These are phyloP conservation scores for Phyllostomus discolor DNA, from an alignment of 2,113 vertebrate species.

Conservation along the genomic window DNA sequence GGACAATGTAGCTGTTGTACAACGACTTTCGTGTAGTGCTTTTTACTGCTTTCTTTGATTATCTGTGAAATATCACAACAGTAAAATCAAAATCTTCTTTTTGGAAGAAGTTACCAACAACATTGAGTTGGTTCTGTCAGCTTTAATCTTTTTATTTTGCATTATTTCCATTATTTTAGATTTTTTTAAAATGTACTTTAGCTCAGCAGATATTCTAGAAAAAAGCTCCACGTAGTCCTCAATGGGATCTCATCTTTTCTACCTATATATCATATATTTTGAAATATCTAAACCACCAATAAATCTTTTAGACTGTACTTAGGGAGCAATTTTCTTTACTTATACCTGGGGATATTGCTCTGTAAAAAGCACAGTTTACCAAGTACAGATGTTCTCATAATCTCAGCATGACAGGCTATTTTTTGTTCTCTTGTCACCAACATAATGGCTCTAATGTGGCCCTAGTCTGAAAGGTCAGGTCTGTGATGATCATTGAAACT, in stretches of 20 bases:
- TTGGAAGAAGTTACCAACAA: neutral
- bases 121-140: neutral
- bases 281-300: neutral
- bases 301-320: neutral
- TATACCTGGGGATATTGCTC: neutral
- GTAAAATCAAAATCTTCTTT: neutral
- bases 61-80: neutral
- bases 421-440: neutral
- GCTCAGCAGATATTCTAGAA: neutral
- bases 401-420: neutral
- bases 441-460: neutral
- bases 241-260: neutral
- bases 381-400: neutral
- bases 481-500: neutral
- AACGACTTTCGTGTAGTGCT: neutral
- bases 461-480: neutral
- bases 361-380: neutral
- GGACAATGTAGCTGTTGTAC: neutral
- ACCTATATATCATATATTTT: neutral
- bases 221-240: neutral
- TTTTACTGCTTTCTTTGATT: neutral
- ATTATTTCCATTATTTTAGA: neutral
- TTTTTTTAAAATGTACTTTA: neutral
- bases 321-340: slow-evolving; percentile 19
- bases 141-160: neutral